Conservation (phyloP, 2,113 vertebrate species). For the Phylloscopus trochilus region DNA sequence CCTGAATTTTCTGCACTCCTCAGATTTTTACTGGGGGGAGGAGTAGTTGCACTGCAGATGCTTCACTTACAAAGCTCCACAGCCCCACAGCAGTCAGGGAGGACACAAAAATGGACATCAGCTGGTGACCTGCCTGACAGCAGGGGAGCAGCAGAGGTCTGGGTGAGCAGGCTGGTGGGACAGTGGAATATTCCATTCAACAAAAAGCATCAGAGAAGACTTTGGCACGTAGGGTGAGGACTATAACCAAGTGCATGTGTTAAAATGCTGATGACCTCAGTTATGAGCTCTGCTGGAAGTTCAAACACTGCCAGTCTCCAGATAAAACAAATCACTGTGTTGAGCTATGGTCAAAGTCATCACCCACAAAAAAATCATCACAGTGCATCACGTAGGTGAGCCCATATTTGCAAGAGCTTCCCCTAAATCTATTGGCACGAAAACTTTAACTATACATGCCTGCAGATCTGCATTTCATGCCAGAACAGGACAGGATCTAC, state of each 20-base stretch:
- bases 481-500: not conserved
- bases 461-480: not conserved
- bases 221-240: not conserved
- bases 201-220: not conserved
- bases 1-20: not conserved
- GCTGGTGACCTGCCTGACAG: not conserved
- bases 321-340: not conserved
- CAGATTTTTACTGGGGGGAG: not conserved
- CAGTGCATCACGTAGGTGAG: not conserved
- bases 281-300: not conserved
- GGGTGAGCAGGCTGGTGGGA: not conserved
- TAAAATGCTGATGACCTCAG: not conserved
- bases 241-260: accelerated
- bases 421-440: not conserved
- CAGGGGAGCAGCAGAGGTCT: not conserved
- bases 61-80: not conserved
- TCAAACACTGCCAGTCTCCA: not conserved
- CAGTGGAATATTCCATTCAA: not conserved
- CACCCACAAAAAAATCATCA: not conserved
- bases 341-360: not conserved
- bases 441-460: not conserved
- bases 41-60: not conserved
- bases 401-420: not conserved
- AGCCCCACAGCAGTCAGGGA: not conserved
- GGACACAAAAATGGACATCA: not conserved